These are phyloP conservation scores for Selenia dentaria DNA, from an alignment of 2,888 invertebrate species.

Conservation along the genomic window DNA sequence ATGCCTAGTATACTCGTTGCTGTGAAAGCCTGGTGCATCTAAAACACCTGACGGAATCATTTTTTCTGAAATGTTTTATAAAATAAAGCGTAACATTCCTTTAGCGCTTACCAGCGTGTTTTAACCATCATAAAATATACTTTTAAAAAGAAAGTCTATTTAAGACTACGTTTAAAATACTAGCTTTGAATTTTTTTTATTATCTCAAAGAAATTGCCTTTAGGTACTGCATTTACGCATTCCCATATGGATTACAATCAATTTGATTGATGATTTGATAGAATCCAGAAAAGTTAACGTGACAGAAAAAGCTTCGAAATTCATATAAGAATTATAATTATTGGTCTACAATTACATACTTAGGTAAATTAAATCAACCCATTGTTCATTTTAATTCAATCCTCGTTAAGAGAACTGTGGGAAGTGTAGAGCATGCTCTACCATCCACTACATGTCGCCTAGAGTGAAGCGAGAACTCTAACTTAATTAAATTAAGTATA, in stretches of 20 bases:
- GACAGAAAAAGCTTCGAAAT: too few species aligned
- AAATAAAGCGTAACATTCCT: conserved; percentile 9
- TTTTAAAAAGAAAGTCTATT: background rate
- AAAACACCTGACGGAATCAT: conserved; percentile 1
- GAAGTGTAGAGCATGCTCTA: conserved; percentile 6
- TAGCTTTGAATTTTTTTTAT: background rate
- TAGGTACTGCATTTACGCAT: too few species aligned
- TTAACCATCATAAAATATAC: background rate
- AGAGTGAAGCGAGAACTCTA: conserved; percentile 17
- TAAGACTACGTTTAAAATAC: conserved; percentile 8
- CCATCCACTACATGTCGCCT: conserved; percentile 15
- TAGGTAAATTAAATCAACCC: conserved; percentile 8
- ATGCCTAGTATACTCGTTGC: conserved; percentile 1
- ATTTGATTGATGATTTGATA: too few species aligned
- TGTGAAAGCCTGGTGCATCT: conserved; percentile 9
- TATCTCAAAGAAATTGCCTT: too few species aligned
- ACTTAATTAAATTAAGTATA: conserved; percentile 76
- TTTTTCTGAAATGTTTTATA: conserved; percentile 12
- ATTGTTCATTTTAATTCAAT: conserved; percentile 16
- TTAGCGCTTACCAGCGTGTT: conserved; percentile 6
- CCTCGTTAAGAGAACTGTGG: conserved; percentile 1
- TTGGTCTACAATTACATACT: background rate
- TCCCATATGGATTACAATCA: too few species aligned
- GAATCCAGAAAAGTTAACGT: too few species aligned
- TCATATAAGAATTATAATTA: too few species aligned